Conservation (phyloP, 2,113 vertebrate genomes). For the Illadopsis cleaveri region DNA sequence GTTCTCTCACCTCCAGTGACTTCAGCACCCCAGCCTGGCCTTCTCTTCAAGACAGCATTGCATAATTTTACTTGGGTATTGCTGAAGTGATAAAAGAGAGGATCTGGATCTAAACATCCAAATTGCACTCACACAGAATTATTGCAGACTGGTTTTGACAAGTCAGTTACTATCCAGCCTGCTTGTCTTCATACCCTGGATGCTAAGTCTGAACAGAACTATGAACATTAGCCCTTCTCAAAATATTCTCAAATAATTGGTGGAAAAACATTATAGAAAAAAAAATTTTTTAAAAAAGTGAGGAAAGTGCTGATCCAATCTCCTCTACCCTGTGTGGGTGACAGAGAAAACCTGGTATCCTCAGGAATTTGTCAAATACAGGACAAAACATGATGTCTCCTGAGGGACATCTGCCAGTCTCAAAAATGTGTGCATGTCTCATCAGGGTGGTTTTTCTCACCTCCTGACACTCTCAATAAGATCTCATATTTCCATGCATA, state of each 20-base stretch:
- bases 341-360: background rate
- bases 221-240: background rate
- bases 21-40: background rate
- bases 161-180: background rate
- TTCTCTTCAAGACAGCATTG: background rate
- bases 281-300: too few relatives aligned
- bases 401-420: background rate
- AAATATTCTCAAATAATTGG: background rate
- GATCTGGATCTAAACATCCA: background rate
- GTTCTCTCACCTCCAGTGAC: background rate
- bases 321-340: background rate
- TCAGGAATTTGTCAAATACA: background rate
- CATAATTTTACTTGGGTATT: background rate
- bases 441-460: background rate
- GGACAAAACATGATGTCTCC: background rate
- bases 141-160: background rate
- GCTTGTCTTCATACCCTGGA: background rate
- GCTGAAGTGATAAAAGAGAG: background rate
- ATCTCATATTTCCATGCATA: background rate
- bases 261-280: background rate
- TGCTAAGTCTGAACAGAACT: background rate
- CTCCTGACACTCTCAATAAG: background rate
- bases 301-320: background rate
- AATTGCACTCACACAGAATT: background rate
- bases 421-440: background rate